phyloP scores from a whole-genome alignment of 2,888 invertebrate species.

The Hirtodrosophila confusa region DNA sequence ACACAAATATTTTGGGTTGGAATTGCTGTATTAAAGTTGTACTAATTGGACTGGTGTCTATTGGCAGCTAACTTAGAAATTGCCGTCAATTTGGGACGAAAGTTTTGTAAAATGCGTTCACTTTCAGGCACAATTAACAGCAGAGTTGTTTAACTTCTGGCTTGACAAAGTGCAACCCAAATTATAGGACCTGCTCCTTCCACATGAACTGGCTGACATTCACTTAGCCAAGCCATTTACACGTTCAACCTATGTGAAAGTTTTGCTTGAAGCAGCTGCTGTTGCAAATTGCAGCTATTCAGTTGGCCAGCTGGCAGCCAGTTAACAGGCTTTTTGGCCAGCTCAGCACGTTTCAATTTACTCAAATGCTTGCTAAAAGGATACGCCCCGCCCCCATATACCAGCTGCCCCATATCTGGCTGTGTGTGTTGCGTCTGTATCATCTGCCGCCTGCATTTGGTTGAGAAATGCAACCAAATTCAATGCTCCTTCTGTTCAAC shows the following conservation, averaged over 20 bases:
- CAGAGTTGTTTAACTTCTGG: conserved; percentile 42
- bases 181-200: conserved; percentile 15
- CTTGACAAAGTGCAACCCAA: background rate
- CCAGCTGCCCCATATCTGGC: background rate
- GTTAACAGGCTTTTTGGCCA: conserved; percentile 25
- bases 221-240: conserved; percentile 35
- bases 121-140: conserved; percentile 49
- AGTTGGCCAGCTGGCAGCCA: conserved; percentile 25
- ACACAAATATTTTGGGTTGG: conserved; percentile 2
- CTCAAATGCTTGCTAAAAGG: conserved; percentile 19
- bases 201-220: conserved; percentile 4
- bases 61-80: too few species aligned
- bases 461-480: conserved; percentile 4
- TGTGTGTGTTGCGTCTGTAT: background rate
- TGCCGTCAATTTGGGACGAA: conserved; percentile 1
- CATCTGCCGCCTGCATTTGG: conserved; percentile 3
- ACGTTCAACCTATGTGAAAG: conserved; percentile 35
- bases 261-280: conserved; percentile 14
- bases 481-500: background rate
- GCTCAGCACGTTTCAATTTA: conserved; percentile 52
- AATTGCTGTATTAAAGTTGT: too few species aligned
- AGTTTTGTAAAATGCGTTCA: conserved; percentile 7
- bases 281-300: conserved; percentile 57
- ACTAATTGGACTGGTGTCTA: too few species aligned
- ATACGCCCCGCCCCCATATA: background rate